Base-by-base conservation (phyloP, 2,888 invertebrate genomes). In the Hecatera dysodea region DNA sequence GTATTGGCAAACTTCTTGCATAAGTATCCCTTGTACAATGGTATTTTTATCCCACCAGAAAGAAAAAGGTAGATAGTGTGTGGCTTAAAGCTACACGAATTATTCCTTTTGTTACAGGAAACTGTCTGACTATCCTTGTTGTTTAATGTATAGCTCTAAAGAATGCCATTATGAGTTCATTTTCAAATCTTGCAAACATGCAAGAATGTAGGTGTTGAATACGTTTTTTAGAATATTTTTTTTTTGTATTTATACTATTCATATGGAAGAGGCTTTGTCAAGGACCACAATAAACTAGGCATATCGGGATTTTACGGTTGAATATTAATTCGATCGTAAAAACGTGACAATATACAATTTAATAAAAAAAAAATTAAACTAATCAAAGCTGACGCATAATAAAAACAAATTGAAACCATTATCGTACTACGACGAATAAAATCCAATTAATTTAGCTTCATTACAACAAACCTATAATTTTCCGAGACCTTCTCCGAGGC, bases 371-470 rank as follows among this genome's bases (percentile, higher is more conserved):
- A 72, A 72, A 39, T 2, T 36, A 8, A 39, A n/a, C n/a, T 33
- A 17, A 33, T 29, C 7, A 27, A 48, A 46, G 29, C 12, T 44
- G 33, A 60, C 17, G 48, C 27, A 29, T 60, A 48, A 60, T 15
- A 67, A 70, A 52, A 68, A 39, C 27, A 63, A 48, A 75, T 75
- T 60, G 77, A 60, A 62, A 66, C 66, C 60, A 61, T 71, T 61
- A 57, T 22, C n/a, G 39, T 50, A 57, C 19, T 65, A 61, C 56
- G 50, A 42, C 60, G 53, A 62, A 75, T 36, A 60, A 80, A 80
- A 75, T 64, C 52, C 80, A 64, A 77, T 77, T 68, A 65, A 79
- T 62, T 55, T 53, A 44, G 65, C 57, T 80, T 29, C 46, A n/a
- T n/a, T n/a, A 27, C 39, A 44, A 39, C 8, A 9, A 75, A 59